Conservation (phyloP, 1,140 invertebrate genomes). For the Saxidomus purpurata region DNA sequence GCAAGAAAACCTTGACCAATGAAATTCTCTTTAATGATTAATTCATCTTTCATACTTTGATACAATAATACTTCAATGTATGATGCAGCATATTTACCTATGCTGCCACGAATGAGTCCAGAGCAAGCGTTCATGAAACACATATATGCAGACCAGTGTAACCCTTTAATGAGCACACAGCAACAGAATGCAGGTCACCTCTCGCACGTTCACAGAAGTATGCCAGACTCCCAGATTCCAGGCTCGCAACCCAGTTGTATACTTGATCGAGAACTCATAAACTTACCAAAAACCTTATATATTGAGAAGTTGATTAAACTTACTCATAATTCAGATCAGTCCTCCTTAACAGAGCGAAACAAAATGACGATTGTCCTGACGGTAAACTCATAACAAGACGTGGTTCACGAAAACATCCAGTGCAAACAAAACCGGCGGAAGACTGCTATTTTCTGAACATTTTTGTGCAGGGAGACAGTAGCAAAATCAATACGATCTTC, state of each 20-base stretch:
- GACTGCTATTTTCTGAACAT: not conserved
- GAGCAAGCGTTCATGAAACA: not conserved
- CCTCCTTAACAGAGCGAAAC: not conserved
- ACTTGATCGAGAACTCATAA: not conserved
- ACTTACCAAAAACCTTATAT: not conserved
- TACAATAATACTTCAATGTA: too few relatives aligned
- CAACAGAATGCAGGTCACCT: not conserved
- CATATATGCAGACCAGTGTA: not conserved
- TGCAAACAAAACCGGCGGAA: not conserved
- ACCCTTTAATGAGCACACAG: not conserved
- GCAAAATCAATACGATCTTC: not conserved
- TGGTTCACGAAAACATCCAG: not conserved
- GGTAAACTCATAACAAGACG: not conserved
- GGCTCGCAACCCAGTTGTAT: not conserved
- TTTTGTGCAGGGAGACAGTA: not conserved
- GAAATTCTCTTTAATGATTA: too few relatives aligned
- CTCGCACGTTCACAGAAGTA: not conserved
- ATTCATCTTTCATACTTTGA: too few relatives aligned
- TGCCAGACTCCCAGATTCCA: not conserved
- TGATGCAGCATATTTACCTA: too few relatives aligned
- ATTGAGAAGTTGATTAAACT: not conserved
- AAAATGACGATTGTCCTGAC: not conserved
- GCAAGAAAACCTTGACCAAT: too few relatives aligned
- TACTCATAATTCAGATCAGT: not conserved
- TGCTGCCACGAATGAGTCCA: too few relatives aligned